Base-by-base conservation (phyloP, 2,888 invertebrate genomes). In the Malthinus seriepunctatus region DNA sequence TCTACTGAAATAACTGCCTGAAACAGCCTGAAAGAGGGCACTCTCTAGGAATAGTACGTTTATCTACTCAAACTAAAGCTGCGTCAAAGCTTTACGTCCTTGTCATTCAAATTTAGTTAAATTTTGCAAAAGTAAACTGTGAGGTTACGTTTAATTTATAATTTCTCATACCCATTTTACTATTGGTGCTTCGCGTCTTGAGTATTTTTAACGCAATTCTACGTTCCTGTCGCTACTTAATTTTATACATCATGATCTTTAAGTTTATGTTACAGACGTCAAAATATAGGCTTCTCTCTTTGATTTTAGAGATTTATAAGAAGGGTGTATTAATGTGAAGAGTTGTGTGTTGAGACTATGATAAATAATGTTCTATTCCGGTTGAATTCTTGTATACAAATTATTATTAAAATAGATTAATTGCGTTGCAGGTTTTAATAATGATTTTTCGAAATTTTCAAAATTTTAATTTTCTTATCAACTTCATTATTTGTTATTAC, bases 261-360 rank as follows among this genome's bases (percentile, higher is more conserved):
- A 60, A 54, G 67, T 70, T 65, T 67, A 63, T 65, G 65, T 65
- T 65, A 52, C 61, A 54, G 61, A 64, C 68, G 70, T 71, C 68
- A 63, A 68, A 69, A 70, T 67, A 78, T 76, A 67, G 78, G 80
- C 79, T 77, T 80, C 80, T 80, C 77, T 78, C 75, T 79, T 76
- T 76, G 77, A 80, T 79, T 81, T 81, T 78, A 77, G 79, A 78
- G 78, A 79, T 78, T 80, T 78, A 80, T 80, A 79, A 79, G 80
- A 79, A 81, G 80, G 76, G 80, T 79, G 79, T 79, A 80, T 23
- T 81, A 82, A 82, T 82, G 81, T 80, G 78, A 78, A 78, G 82
- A 82, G 38, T 47, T 48, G 15, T 80, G 15, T 80, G 77, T 77
- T 80, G 79, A 78, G 79, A 77, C 80, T 56, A 58, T 71, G 73